Evolutionary conservation across 2,888 invertebrate species (phyloP).

Genomic region (Mantis religiosa): DNA sequence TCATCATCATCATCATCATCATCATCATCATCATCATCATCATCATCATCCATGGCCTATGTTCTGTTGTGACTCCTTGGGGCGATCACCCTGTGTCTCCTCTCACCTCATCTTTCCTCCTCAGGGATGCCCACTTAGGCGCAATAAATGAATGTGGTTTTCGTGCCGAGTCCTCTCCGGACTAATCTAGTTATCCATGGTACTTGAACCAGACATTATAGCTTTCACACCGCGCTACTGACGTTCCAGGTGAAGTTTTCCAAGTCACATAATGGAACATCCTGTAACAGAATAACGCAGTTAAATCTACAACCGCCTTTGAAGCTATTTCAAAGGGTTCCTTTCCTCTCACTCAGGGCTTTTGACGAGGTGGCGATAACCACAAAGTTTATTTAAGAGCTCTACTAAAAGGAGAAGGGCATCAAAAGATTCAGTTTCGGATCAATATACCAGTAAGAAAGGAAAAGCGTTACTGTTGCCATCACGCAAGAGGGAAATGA

Average conservation of each 20-base stretch:
- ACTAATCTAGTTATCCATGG: no score
- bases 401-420: neutral
- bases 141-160: no score
- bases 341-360: neutral
- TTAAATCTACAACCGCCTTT: neutral
- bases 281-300: neutral
- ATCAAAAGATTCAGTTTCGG: conserved; percentile 8
- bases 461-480: neutral
- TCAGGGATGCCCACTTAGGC: no score
- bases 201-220: no score
- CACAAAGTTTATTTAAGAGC: conserved; percentile 1
- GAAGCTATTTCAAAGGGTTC: neutral
- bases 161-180: no score
- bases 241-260: neutral
- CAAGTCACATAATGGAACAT: neutral
- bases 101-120: no score
- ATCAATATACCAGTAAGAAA: conserved; percentile 4
- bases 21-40: no score
- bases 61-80: no score
- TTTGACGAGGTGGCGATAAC: conserved; percentile 4
- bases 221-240: neutral
- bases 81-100: no score
- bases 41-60: no score
- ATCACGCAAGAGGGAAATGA: neutral
- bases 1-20: no score